phyloP scores from a whole-genome alignment of 2,888 invertebrate species.

The Malthinus flaveolus region DNA sequence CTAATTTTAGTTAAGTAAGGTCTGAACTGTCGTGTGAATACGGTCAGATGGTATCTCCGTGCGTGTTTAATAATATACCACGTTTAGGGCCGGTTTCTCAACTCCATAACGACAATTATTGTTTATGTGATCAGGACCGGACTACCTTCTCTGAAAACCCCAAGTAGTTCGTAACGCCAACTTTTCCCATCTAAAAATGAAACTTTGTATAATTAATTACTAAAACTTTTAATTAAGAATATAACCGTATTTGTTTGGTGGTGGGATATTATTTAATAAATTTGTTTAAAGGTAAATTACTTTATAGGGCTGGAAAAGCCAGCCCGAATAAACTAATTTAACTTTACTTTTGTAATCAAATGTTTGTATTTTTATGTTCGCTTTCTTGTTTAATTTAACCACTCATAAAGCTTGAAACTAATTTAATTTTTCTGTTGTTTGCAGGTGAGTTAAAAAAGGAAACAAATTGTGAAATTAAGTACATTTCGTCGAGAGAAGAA shows the following conservation, averaged over 20 bases:
- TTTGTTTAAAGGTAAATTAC: constrained; percentile 1
- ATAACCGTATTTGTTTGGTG: neutral
- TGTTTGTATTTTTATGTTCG: constrained; percentile 1
- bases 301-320: neutral
- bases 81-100: too few relatives aligned
- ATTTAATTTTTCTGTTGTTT: constrained; percentile 7
- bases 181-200: too few relatives aligned
- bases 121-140: too few relatives aligned
- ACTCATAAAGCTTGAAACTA: constrained; percentile 2
- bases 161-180: too few relatives aligned
- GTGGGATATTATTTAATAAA: neutral
- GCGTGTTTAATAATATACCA: too few relatives aligned
- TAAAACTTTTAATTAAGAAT: neutral
- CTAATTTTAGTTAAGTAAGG: too few relatives aligned
- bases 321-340: constrained; percentile 1
- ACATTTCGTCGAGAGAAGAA: neutral
- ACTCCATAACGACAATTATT: too few relatives aligned
- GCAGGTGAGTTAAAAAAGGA: constrained; percentile 5
- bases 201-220: too few relatives aligned
- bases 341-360: constrained; percentile 3
- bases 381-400: constrained; percentile 8
- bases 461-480: constrained; percentile 1
- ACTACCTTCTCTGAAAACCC: too few relatives aligned
- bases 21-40: too few relatives aligned
- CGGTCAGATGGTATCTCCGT: too few relatives aligned